Evolutionary conservation across 2,113 vertebrate genomes (phyloP), one percentile per base, ranked within the genome.

Genomic region (Takifugu flavidus): DNA sequence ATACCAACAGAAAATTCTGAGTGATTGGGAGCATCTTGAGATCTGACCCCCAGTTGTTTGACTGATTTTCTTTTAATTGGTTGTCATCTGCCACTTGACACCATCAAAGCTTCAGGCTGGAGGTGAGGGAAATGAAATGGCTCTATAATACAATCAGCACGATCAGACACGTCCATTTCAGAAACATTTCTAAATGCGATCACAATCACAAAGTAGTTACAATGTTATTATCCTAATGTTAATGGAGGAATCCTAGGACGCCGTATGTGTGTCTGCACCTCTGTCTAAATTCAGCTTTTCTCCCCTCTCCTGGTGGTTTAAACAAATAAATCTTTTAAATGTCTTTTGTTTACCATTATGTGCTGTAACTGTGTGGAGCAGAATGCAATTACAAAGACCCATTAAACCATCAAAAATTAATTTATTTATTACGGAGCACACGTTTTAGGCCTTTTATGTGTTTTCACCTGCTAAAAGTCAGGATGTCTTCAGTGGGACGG

Each of bases 21-120:
- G 79, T 84, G 85, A 88, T 84, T 82, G 78, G 82, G 85, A 85
- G 82, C 84, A 86, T 89, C 86, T 89, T 86, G 80, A 83, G 83
- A 86, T 87, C 80, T 89, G 82, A 88, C 85, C 87, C 82, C 80
- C 66, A 79, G 87, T 88, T 87, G 86, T 90, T 86, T 83, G 86
- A 82, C 79, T 80, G 88, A 84, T 89, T 89, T 87, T 73, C 71
- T 79, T 88, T 85, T 89, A 87, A 88, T 87, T 86, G 83, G 80
- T 84, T 88, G 84, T 83, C 78, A 80, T 87, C 72, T 82, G 66
- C 76, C 82, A 80, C 86, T 87, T 88, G 86, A 86, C 86, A 89
- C 74, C 77, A 76, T 85, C 80, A 78, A 73, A 86, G 84, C 79
- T 74, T 71, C 69, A 29, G 51, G 74, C 78, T 78, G 77, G 74